Base-by-base conservation (phyloP, 2,113 vertebrate species). In the Dinomys branickii region DNA sequence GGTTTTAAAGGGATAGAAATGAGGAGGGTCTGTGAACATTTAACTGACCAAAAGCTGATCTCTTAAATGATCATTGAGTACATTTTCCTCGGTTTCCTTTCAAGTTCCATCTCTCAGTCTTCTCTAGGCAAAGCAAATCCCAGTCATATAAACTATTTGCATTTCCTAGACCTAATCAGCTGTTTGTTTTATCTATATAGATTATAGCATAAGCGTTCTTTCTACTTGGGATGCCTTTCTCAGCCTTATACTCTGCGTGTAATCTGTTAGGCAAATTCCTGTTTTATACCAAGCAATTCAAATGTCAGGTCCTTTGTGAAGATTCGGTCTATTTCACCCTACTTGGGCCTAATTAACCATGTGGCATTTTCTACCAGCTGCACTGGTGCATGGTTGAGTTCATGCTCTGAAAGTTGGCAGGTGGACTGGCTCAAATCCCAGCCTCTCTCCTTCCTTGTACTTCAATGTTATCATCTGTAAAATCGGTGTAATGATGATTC, bases 271-370 rank as follows among this genome's bases (percentile, higher is more conserved):
- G 13, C 19, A 88, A 73, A 95, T 52, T 92, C 69, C 7, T 61
- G 1, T 71, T 91, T 94, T 44, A 77, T 81, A 73, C 52, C 80
- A 90, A 94, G 30, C 56, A 82, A 91, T 75, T 85, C 38, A 93
- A 59, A 47, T 82, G 71, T 35, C 28, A 38, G 7, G 33, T 90
- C 16, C 38, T 94, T 88, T 92, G 71, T 59, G 71, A 90, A 52
- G 78, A 24, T 67, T 77, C 63, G 65, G 44, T 14, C 83, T 63
- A 33, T 56, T 75, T 92, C 56, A 67, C 35, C 52, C 71, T 41
- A n/a, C 16, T 19, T 78, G 41, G 24, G n/a, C 54, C n/a, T 63
- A 26, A 59, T 33, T 59, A 87, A 26, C 35, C 61, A n/a, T 17
- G 28, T 6, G 83, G 33, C 17, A 58, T 61, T 88, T 95, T 89